Conservation (phyloP, 1,140 invertebrate species). For the Agrypnia vestita region DNA sequence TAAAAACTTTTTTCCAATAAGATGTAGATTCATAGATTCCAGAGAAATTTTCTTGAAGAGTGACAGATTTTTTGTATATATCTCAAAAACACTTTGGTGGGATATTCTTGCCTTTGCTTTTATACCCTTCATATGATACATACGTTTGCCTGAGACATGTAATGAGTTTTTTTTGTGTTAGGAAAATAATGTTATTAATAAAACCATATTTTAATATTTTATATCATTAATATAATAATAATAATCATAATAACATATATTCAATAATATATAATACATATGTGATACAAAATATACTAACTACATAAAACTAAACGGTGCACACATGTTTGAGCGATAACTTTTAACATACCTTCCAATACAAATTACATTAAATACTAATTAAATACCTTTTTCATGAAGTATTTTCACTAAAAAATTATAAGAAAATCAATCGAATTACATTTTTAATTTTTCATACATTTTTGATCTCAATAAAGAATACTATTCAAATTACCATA, state of each 20-base stretch:
- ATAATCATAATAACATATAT: conserved; percentile 60
- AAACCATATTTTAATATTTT: conserved; percentile 44
- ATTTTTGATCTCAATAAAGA: conserved; percentile 8
- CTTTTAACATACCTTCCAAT: conserved; percentile 21
- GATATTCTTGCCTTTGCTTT: too few species aligned
- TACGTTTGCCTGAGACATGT: too few species aligned
- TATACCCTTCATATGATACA: too few species aligned
- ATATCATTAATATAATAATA: conserved; percentile 58
- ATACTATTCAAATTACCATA: background rate
- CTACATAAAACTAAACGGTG: conserved; percentile 56
- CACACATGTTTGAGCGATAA: conserved; percentile 59
- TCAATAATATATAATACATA: conserved; percentile 56
- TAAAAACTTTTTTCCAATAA: too few species aligned
- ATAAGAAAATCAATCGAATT: background rate
- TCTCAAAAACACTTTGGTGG: too few species aligned
- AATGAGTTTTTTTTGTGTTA: too few species aligned
- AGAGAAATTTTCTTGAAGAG: too few species aligned
- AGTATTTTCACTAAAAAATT: conserved; percentile 5
- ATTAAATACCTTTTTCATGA: conserved; percentile 14
- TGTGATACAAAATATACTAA: conserved; percentile 60
- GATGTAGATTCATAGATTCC: too few species aligned
- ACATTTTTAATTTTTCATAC: conserved; percentile 16
- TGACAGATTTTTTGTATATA: too few species aligned
- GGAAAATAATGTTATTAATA: too few species aligned
- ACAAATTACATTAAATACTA: conserved; percentile 44